phyloP scores from a whole-genome alignment of 2,113 vertebrate species.

The Osmerus eperlanus region DNA sequence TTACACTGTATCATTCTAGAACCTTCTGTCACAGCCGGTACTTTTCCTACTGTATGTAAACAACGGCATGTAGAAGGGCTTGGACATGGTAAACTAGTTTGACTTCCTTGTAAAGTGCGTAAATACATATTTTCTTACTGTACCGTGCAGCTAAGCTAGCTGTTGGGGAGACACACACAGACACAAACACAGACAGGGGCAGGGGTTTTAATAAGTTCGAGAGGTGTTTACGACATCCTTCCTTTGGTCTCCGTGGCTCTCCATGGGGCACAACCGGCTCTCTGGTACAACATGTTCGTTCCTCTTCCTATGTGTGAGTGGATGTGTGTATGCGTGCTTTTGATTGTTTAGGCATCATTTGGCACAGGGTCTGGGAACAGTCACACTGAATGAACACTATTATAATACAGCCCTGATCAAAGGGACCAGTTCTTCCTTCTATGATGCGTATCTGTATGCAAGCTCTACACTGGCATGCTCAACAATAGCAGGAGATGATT shows the following conservation, averaged over 20 bases:
- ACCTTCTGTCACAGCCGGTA: too few species aligned
- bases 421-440: background rate
- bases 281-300: slow-evolving; percentile 10
- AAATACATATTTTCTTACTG: too few species aligned
- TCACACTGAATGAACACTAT: slow-evolving; percentile 12
- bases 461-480: background rate
- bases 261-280: background rate
- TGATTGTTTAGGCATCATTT: slow-evolving; percentile 5
- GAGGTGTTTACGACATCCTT: background rate
- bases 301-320: background rate
- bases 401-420: background rate
- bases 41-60: too few species aligned
- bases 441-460: slow-evolving; percentile 14
- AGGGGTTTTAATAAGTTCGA: background rate
- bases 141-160: too few species aligned
- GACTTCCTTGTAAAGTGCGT: too few species aligned
- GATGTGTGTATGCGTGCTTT: background rate
- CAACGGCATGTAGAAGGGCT: too few species aligned
- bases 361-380: slow-evolving; percentile 35
- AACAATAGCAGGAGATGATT: slow-evolving; percentile 18
- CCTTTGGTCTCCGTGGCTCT: background rate
- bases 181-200: too few species aligned
- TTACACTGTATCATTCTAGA: too few species aligned
- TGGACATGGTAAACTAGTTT: too few species aligned
- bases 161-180: too few species aligned